These are phyloP conservation scores for Mesitornis unicolor DNA, from an alignment of 2,113 vertebrate genomes.

Conservation along the genomic window DNA sequence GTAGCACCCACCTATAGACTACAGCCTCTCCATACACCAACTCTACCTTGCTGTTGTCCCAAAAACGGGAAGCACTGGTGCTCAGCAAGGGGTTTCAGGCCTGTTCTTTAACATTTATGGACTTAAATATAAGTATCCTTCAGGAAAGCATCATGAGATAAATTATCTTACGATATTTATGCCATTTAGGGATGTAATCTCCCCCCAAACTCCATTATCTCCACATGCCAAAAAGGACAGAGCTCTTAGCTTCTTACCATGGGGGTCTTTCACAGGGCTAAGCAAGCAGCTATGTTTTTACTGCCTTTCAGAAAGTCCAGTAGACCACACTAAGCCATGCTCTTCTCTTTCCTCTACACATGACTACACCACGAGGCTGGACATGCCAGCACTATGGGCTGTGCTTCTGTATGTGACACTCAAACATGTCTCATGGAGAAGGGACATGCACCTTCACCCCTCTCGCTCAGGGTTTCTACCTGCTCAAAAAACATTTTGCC, in stretches of 20 bases:
- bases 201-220: not conserved
- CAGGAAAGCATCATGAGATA: not conserved
- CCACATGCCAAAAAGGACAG: not conserved
- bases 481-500: not conserved
- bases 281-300: not conserved
- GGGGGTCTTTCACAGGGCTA: not conserved
- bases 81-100: not conserved
- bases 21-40: fast-evolving
- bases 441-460: not conserved
- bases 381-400: fast-evolving
- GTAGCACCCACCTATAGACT: not conserved
- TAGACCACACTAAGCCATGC: not conserved
- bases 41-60: not conserved
- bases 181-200: not conserved
- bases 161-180: not conserved
- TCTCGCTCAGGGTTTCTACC: not conserved
- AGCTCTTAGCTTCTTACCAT: not conserved
- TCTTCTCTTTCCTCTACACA: not conserved
- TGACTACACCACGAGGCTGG: not conserved
- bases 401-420: not conserved
- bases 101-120: not conserved
- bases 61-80: not conserved
- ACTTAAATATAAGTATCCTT: not conserved
- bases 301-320: not conserved
- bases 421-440: not conserved